Percentiles rank a stretch among this genome's conserved stretches.
Evolutionary conservation across 2,113 vertebrate species (phyloP).

Genomic region (Cyphotilapia sp.): DNA sequence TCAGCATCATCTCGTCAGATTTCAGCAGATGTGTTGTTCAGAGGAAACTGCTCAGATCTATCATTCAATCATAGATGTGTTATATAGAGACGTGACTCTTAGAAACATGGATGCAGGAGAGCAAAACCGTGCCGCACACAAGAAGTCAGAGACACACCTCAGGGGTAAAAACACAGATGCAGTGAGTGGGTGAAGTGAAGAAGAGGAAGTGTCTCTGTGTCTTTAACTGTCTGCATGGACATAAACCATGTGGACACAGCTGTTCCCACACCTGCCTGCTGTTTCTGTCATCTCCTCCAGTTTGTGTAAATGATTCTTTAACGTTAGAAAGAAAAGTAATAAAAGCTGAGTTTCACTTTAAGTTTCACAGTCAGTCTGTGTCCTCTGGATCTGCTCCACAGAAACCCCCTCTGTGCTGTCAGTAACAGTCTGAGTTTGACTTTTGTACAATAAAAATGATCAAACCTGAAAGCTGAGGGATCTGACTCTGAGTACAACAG

Average conservation of each 20-base stretch:
- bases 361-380: background rate
- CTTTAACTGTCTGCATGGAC: background rate
- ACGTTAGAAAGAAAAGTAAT: background rate
- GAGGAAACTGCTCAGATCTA: background rate
- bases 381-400: background rate
- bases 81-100: rapidly evolving
- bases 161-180: background rate
- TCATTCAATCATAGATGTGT: rapidly evolving
- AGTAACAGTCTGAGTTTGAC: background rate
- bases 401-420: rapidly evolving
- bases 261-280: background rate
- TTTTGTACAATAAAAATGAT: background rate
- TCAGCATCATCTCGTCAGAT: background rate
- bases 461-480: rapidly evolving
- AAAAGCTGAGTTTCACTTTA: background rate
- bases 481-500: background rate
- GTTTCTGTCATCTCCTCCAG: background rate
- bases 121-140: background rate
- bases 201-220: background rate
- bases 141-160: background rate
- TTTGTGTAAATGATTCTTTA: background rate
- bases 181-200: background rate
- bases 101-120: background rate
- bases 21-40: background rate
- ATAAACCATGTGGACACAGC: background rate